Percentiles rank a stretch among this genome's conserved stretches.
Evolutionary conservation across 2,113 vertebrate species (phyloP).

Genomic region (Heterotilapia buettikoferi): DNA sequence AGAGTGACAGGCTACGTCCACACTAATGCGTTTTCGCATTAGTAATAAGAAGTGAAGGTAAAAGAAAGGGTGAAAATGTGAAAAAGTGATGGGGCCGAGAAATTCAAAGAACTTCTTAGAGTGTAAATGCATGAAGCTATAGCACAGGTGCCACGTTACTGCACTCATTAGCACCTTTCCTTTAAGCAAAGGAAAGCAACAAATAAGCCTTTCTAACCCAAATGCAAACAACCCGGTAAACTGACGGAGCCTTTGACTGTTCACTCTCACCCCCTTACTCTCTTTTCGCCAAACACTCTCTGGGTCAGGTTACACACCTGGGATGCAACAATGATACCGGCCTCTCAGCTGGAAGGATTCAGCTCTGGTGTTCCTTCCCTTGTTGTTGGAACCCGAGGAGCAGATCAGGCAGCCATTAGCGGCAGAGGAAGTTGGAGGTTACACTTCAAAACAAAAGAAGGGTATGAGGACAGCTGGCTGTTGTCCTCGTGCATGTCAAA

Average conservation of each 20-base stretch:
- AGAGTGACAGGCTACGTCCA: background rate
- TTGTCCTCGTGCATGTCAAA: background rate
- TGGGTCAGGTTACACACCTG: constrained; percentile 48
- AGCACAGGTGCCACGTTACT: background rate
- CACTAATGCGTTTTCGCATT: background rate
- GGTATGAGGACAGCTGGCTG: constrained; percentile 1
- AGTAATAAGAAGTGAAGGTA: background rate
- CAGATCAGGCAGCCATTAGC: constrained; percentile 6
- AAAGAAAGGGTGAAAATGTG: background rate
- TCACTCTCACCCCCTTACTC: constrained; percentile 32
- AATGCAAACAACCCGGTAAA: constrained; percentile 14
- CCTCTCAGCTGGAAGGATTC: constrained; percentile 42
- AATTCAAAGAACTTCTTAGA: background rate
- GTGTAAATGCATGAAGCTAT: background rate
- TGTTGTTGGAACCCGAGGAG: constrained; percentile 47
- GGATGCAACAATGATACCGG: constrained; percentile 25
- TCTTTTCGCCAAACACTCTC: constrained; percentile 23
- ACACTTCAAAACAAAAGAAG: constrained; percentile 8
- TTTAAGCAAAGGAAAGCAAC: background rate
- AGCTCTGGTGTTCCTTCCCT: constrained; percentile 45
- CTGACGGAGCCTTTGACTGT: constrained; percentile 26
- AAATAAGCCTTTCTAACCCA: background rate
- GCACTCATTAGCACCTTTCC: background rate
- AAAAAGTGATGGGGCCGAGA: background rate
- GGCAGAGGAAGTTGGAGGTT: constrained; percentile 14